Evolutionary conservation across 2,888 invertebrate species (phyloP), one percentile per base, ranked within the genome.

Genomic region (Catotricha subobsoleta): DNA sequence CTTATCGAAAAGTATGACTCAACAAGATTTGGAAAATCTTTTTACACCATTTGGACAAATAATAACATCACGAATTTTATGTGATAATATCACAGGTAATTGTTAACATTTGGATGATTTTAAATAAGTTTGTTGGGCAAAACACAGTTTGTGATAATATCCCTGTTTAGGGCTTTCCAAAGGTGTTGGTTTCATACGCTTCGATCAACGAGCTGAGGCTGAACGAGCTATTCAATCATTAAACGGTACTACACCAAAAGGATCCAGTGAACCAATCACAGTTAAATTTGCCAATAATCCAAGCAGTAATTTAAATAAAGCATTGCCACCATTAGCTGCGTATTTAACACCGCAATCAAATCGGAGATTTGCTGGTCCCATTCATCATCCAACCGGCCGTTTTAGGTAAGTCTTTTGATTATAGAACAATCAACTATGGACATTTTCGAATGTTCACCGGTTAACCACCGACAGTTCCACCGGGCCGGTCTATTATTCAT

Each of bases 271-370:
- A 64, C 86, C 88, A 44, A 86, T 91, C 59, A 88, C 87, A 48
- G 91, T 91, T 55, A 91, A 91, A 67, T 91, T 91, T 65, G 91
- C 91, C 50, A 91, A 91, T 67, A 88, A 88, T 60, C 91, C 90
- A 40, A 81, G 80, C 68, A 86, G 82, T 66, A 80, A n/a, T n/a
- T n/a, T n/a, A n/a, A n/a, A 79, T 55, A 81, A 81, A 65, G 77
- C 80, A 52, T 67, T 81, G 64, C 77, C 81, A 51, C 81, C 82
- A 38, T 72, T 86, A 55, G 80, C 84, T 20, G 84, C 86, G 43
- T 86, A 84, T 64, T 69, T 86, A 57, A 75, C 87, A 43, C 82
- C 82, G 50, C 81, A 80, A 41, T 58, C 70, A 66, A 39, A 60
- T 66, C 73, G 82, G 47, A 74, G 82, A 50, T 86, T 88, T 62